phyloP scores from a whole-genome alignment of 2,797 vertebrate genomes.

The Ptychadena robeensis region DNA sequence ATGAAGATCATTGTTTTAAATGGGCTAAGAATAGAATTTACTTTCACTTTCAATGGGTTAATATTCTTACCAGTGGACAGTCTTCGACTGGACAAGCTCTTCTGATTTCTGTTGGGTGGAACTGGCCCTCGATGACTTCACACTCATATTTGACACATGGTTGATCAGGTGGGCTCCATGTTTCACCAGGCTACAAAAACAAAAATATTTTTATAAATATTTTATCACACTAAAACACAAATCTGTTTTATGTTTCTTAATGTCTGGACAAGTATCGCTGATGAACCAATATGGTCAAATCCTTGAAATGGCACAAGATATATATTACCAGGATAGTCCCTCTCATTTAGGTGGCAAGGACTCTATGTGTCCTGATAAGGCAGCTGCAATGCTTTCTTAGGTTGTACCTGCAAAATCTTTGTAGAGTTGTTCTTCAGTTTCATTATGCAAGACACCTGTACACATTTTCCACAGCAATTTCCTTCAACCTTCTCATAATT shows the following conservation, averaged over 20 bases:
- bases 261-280: too few species aligned
- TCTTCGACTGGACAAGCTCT: not conserved
- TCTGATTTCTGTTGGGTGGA: conserved; percentile 14
- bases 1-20: too few species aligned
- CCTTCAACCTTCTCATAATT: conserved; percentile 62
- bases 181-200: conserved; percentile 23
- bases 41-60: not conserved
- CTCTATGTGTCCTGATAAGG: too few species aligned
- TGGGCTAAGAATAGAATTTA: not conserved
- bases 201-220: not conserved
- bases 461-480: conserved; percentile 72
- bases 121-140: conserved; percentile 15
- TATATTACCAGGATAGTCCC: too few species aligned
- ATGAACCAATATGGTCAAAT: too few species aligned
- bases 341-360: too few species aligned
- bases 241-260: too few species aligned
- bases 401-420: conserved; percentile 65
- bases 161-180: conserved; percentile 21
- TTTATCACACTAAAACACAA: too few species aligned
- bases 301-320: too few species aligned
- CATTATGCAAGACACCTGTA: conserved; percentile 63
- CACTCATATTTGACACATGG: conserved; percentile 27
- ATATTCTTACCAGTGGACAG: conserved; percentile 22
- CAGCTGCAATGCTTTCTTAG: not conserved
- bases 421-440: not conserved